Percentiles rank a stretch among this genome's conserved stretches.
These are phyloP conservation scores for Miltochrista miniata DNA, from an alignment of 2,888 invertebrate genomes.

Conservation along the genomic window DNA sequence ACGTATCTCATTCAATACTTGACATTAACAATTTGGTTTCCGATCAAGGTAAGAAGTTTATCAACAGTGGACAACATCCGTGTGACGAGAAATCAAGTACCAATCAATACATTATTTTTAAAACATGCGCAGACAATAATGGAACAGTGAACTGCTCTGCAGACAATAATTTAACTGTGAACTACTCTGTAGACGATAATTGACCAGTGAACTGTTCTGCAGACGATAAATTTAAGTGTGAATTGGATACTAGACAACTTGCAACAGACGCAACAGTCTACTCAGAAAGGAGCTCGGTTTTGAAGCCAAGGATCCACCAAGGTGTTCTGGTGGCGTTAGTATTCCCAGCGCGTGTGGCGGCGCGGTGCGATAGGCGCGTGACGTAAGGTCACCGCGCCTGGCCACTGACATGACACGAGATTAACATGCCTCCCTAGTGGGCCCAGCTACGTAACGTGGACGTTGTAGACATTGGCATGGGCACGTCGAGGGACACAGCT, in stretches of 20 bases:
- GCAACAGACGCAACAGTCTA: conserved; percentile 67
- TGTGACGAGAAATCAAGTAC: conserved; percentile 10
- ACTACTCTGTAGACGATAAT: conserved; percentile 33
- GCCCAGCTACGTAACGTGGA: conserved; percentile 21
- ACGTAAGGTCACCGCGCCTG: conserved; percentile 77
- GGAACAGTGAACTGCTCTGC: conserved; percentile 20
- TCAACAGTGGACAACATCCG: conserved; percentile 25
- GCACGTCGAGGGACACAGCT: conserved; percentile 13
- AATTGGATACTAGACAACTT: conserved; percentile 60
- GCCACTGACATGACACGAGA: conserved; percentile 74
- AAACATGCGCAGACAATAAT: conserved; percentile 19
- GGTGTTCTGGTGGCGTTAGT: conserved; percentile 78
- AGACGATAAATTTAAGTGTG: conserved; percentile 42
- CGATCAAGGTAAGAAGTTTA: conserved; percentile 18
- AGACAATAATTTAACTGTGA: conserved; percentile 42
- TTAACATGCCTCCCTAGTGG: conserved; percentile 58
- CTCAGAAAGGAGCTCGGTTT: conserved; percentile 82
- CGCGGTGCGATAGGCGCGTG: conserved; percentile 71
- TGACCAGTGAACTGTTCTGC: conserved; percentile 20
- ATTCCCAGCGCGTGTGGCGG: conserved; percentile 73
- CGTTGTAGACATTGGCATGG: conserved; percentile 2
- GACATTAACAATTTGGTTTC: conserved; percentile 17
- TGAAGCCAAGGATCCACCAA: conserved; percentile 83
- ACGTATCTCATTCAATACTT: neutral
- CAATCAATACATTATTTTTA: conserved; percentile 13